Base-by-base conservation (phyloP, 1,140 invertebrate species). In the silkworm (Bombyx mori) region DNA sequence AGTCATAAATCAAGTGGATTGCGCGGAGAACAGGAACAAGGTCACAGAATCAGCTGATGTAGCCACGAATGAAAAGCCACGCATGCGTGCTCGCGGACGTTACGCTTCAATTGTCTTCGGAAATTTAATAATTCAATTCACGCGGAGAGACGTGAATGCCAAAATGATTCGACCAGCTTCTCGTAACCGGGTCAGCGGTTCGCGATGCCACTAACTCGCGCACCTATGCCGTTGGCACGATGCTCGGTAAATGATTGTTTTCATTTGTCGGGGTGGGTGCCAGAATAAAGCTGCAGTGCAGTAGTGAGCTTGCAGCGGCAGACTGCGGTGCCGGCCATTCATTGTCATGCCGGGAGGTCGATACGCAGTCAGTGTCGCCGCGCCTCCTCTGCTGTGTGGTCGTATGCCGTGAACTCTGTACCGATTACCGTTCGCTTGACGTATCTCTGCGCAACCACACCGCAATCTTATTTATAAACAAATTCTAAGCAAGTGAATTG, bases 231-330 rank as follows among this genome's bases (percentile, higher is more conserved):
- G 60, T 75, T 81, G 76, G 76, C 76, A 76, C 54, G 70, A 59
- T 64, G 61, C 58, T 56, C 45, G 45, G 56, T 55, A 56, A 58
- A 62, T 46, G 54, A 45, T 47, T 60, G 54, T 63, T 66, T 66
- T 63, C 62, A 56, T 68, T 58, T 63, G 52, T 62, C 62, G 71
- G 71, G 71, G 71, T 78, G 69, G 59, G 66, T 84, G 79, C 79
- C 82, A 85, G 79, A 80, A 82, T 82, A 85, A 82, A 78, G 70
- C 82, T 85, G 82, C 82, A 85, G 69, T 83, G 82, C 82, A 83
- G 82, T 81, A 69, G 65, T 63, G 66, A 64, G 71, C 77, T 82
- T 85, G 82, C 79, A 82, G 76, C 69, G 71, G 54, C 61, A 66
- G 65, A 75, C 73, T 82, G 79, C 79, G 78, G 81, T 65, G 71